Conservation (phyloP, 2,888 invertebrate genomes). For the Neoaliturus tenellus region DNA sequence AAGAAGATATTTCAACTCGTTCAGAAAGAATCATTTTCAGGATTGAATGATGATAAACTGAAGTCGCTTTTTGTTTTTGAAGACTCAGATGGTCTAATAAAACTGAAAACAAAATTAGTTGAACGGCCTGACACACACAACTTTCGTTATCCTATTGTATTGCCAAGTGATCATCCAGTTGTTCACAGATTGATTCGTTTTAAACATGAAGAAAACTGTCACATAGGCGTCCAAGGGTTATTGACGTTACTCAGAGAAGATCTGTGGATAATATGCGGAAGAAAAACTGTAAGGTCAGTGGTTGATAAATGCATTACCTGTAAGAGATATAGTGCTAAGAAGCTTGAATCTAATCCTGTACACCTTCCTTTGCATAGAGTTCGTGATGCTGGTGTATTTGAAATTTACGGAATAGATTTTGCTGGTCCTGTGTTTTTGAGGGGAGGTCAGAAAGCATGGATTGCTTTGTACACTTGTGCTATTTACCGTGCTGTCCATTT, state of each 20-base stretch:
- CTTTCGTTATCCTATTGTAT: constrained; percentile 42
- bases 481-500: constrained; percentile 70
- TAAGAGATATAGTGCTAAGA: constrained; percentile 63
- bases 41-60: not conserved
- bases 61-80: constrained; percentile 22
- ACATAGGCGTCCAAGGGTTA: constrained; percentile 46
- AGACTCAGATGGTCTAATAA: constrained; percentile 55
- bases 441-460: constrained; percentile 67
- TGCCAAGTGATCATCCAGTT: constrained; percentile 51
- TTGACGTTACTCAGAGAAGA: constrained; percentile 49
- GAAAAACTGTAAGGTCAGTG: constrained; percentile 36
- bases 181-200: constrained; percentile 41
- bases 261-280: constrained; percentile 51
- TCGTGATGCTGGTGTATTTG: constrained; percentile 66
- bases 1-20: not conserved
- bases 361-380: constrained; percentile 68
- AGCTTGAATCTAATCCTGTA: constrained; percentile 60
- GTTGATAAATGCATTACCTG: constrained; percentile 59
- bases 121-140: constrained; percentile 24
- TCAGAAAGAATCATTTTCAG: not conserved
- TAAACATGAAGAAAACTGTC: constrained; percentile 13
- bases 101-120: constrained; percentile 53
- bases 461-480: constrained; percentile 70
- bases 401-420: constrained; percentile 69
- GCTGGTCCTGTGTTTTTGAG: constrained; percentile 70